Percentiles rank a stretch among this genome's conserved stretches.
Evolutionary conservation across 1,140 invertebrate genomes (phyloP).

Genomic region (Antheraea mylitta): DNA sequence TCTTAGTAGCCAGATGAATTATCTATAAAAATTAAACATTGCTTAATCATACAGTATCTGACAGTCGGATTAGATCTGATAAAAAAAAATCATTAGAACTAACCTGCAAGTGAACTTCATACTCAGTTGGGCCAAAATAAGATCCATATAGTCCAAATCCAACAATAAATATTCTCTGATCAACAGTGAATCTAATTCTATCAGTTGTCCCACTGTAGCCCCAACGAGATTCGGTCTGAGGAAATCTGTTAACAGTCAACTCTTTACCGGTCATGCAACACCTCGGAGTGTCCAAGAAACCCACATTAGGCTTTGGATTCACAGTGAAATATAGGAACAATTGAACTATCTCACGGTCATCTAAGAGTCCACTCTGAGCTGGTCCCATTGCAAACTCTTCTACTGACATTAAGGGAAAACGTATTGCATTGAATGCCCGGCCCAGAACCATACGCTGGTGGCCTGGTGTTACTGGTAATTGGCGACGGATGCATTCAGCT

Average conservation of each 20-base stretch:
- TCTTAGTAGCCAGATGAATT: slow-evolving; percentile 87
- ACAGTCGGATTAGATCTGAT: no score
- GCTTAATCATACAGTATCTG: no score
- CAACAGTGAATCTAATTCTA: slow-evolving; percentile 91
- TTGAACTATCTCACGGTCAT: slow-evolving; percentile 87
- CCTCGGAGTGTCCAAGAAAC: slow-evolving; percentile 86
- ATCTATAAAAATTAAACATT: slow-evolving; percentile 69
- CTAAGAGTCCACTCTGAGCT: slow-evolving; percentile 87
- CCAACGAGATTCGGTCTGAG: slow-evolving; percentile 90
- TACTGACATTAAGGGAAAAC: slow-evolving; percentile 93
- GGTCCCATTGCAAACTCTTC: slow-evolving; percentile 92
- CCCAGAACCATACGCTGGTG: slow-evolving; percentile 87
- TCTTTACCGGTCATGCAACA: slow-evolving; percentile 93
- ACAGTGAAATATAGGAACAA: slow-evolving; percentile 92
- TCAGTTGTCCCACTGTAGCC: slow-evolving; percentile 94
- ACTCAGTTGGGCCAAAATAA: slow-evolving; percentile 90
- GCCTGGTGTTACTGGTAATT: slow-evolving; percentile 83
- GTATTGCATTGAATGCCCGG: slow-evolving; percentile 84
- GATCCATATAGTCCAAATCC: slow-evolving; percentile 95
- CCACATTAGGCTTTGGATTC: slow-evolving; percentile 86
- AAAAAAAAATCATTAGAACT: slow-evolving; percentile 17
- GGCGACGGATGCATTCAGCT: slow-evolving; percentile 86
- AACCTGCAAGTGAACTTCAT: slow-evolving; percentile 87
- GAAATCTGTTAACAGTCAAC: slow-evolving; percentile 88
- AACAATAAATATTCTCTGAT: slow-evolving; percentile 90